Percentiles rank a stretch among this genome's conserved stretches.
Conservation (phyloP, 1,140 invertebrate species). For the Ephestia elutella region DNA sequence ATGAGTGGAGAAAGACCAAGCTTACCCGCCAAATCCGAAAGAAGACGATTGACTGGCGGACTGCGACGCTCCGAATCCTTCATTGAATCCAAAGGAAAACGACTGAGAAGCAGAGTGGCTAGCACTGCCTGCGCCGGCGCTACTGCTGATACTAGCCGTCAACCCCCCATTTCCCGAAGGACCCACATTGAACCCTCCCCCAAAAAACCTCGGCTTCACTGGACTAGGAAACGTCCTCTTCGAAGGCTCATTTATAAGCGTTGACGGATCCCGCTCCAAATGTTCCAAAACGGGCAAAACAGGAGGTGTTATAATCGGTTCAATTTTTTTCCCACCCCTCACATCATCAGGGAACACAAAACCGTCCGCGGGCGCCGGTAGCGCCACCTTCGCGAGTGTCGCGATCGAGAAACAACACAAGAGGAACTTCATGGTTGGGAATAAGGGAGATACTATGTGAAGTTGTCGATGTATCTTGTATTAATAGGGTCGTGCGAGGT, state of each 20-base stretch:
- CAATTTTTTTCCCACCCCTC: constrained; percentile 46
- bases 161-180: constrained; percentile 52
- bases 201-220: constrained; percentile 47
- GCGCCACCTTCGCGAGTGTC: constrained; percentile 17
- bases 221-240: constrained; percentile 15
- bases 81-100: constrained; percentile 63
- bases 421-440: constrained; percentile 53
- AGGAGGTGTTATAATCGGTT: constrained; percentile 61
- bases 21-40: constrained; percentile 62
- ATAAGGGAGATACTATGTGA: constrained; percentile 45
- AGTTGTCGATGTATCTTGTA: constrained; percentile 53
- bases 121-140: constrained; percentile 43
- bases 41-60: constrained; percentile 64
- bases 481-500: constrained; percentile 70
- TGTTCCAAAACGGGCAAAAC: constrained; percentile 61
- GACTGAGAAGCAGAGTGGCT: constrained; percentile 64
- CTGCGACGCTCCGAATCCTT: constrained; percentile 64
- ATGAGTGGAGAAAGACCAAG: neutral
- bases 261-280: constrained; percentile 63
- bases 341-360: constrained; percentile 59
- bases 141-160: constrained; percentile 58
- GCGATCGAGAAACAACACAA: constrained; percentile 38
- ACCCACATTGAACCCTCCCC: constrained; percentile 50
- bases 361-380: constrained; percentile 41
- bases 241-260: constrained; percentile 45